Base-by-base conservation (phyloP, 1,140 invertebrate species). In the Apocrypta bakeri region DNA sequence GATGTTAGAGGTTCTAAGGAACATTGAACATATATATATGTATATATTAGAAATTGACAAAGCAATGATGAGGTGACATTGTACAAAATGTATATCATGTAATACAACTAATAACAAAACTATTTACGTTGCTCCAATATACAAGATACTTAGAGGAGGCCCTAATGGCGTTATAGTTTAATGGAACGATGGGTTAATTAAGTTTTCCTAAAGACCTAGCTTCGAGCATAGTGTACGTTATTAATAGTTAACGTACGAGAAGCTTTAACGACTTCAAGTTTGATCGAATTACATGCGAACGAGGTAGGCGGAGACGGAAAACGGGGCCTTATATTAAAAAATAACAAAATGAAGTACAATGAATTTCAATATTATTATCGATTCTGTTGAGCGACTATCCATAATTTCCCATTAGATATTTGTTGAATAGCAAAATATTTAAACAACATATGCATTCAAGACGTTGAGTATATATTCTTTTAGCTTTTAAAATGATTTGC, bases 101-200 rank as follows among this genome's bases (percentile, higher is more conserved):
- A 42, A 68, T 21, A 77, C 33, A 77, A 77, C 21, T 66, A 68
- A 40, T 66, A 68, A 77, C 21, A 77, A 21, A 77, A 77, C 21
- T 66, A 68, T 66, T 77, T 68, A 68, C 17, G 25, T 11, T 12
- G n/a, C 33, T 37, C 33, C 42, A 61, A 77, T 66, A 42, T 24
- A 42, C 33, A 25, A 33, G 31, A 2, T 66, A 75, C n/a, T 68
- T 77, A 68, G 25, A 40, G 48, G n/a, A 25, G 11, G 48, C 21
- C 1, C 17, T 86, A 85, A 87, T 83, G 11, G 71, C 68, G 63
- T 84, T 83, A 68, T 37, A 86, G 42, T 84, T 82, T 82, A 71
- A 85, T 85, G 66, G 78, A 63, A 81, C 71, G 68, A 84, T 80
- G 68, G 48, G 82, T 31, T 85, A 87, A 87, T 87, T 81, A 83